These are phyloP conservation scores for Oreochromis spilurus DNA, from an alignment of 2,113 vertebrate species.

Conservation along the genomic window DNA sequence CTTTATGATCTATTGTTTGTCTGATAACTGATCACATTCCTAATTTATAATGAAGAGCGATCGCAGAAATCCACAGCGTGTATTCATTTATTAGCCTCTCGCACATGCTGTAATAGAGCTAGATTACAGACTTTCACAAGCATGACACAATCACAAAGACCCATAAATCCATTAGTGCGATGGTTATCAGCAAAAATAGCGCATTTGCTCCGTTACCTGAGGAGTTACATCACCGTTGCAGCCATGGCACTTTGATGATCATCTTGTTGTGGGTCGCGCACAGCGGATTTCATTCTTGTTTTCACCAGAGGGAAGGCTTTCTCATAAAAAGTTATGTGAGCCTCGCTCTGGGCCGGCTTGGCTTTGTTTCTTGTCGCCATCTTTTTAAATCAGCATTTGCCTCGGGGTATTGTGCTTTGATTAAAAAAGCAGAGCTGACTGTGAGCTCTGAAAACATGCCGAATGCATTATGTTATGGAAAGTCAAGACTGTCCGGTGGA, in stretches of 20 bases:
- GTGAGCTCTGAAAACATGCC: slow-evolving; percentile 38
- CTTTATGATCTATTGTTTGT: neutral
- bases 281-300: slow-evolving; percentile 13
- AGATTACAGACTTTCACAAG: neutral
- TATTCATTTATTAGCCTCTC: neutral
- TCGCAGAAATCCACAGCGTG: neutral
- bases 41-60: neutral
- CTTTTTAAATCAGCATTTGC: slow-evolving; percentile 44
- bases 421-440: slow-evolving; percentile 60
- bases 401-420: slow-evolving; percentile 42
- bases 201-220: neutral
- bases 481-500: neutral
- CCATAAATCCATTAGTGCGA: slow-evolving; percentile 14
- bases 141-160: neutral
- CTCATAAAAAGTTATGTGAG: slow-evolving; percentile 52
- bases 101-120: neutral
- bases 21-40: neutral
- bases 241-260: neutral
- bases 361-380: slow-evolving; percentile 29
- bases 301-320: slow-evolving; percentile 43
- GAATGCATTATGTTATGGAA: slow-evolving; percentile 37
- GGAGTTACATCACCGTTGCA: neutral
- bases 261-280: neutral
- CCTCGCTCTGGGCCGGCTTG: slow-evolving; percentile 24
- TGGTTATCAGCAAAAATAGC: slow-evolving; percentile 24